Percentiles rank a stretch among this genome's conserved stretches.
Conservation (phyloP, 2,797 vertebrate species). For the Selene dorsalis region DNA sequence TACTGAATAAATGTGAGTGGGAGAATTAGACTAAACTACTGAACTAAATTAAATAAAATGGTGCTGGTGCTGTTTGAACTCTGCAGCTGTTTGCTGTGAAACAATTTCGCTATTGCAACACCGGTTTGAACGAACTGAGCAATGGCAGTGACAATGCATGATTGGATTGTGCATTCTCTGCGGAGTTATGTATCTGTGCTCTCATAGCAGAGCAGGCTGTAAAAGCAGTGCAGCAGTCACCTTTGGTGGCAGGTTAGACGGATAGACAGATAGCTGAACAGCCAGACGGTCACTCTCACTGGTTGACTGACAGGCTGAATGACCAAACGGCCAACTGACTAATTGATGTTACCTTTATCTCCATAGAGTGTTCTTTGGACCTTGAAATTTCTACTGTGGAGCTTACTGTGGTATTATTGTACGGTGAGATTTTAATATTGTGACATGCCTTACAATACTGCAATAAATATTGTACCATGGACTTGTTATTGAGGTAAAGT, state of each 20-base stretch:
- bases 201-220: not conserved
- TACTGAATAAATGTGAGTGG: conserved; percentile 15
- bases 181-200: not conserved
- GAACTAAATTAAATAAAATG: not conserved
- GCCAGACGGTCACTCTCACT: not conserved
- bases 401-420: too few species aligned
- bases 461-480: too few species aligned
- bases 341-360: not conserved
- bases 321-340: not conserved
- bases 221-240: not conserved
- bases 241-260: not conserved
- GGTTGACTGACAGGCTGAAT: not conserved
- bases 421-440: too few species aligned
- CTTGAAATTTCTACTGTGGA: too few species aligned
- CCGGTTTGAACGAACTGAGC: not conserved
- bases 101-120: not conserved
- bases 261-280: conserved; percentile 10
- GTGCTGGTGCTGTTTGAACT: not conserved
- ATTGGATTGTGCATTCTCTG: not conserved
- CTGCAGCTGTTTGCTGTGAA: not conserved
- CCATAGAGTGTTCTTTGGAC: too few species aligned
- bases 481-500: too few species aligned
- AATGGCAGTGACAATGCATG: not conserved
- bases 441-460: too few species aligned
- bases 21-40: not conserved